Evolutionary conservation across 2,797 vertebrate genomes (phyloP), one percentile per base, ranked within the genome.

Genomic region (Pangasius macronema): DNA sequence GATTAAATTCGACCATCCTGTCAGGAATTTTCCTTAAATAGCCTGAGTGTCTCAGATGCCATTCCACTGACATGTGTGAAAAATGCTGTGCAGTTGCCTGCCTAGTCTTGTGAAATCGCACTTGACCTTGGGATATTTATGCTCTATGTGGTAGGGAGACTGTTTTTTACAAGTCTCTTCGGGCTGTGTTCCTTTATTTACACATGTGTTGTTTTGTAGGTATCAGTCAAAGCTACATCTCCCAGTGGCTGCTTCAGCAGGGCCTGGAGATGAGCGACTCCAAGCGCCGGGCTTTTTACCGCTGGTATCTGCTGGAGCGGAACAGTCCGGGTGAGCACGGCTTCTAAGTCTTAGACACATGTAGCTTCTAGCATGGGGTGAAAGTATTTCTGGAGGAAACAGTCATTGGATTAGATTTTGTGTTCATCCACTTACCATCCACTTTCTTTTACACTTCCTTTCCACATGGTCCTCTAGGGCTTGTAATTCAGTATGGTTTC

Each of bases 171-270:
- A 49, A 36, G 13, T 73, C 20, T 53, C 10, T 63, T 68, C 16
- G 55, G 8, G 9, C 70, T 72, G 55, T 0, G 16, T 77, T 70
- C 3, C 3, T 73, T 67, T 75, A 30, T 82, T 72, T 46, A 46
- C 65, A 42, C n/a, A 39, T 63, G 9, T 22, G 42, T 73, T 42
- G 39, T 27, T 18, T 20, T 81, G 7, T 86, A 97, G 96, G 96
- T 86, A 97, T 97, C 92, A 97, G 96, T 92, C 96, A 97, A 93
- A 97, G 96, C 89, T 97, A 97, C 92, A 97, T 97, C 89, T 97
- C 96, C 84, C 96, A 97, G 93, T 97, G 96, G 96, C 79, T 97
- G 89, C 94, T 97, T 91, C 96, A 97, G 92, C 96, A 97, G 59
- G 96, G 96, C 39, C 92, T 97, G 92, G 96, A 96, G 92, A 97